phyloP scores from a whole-genome alignment of 2,888 invertebrate genomes.

The Cerastis rubricosa region DNA sequence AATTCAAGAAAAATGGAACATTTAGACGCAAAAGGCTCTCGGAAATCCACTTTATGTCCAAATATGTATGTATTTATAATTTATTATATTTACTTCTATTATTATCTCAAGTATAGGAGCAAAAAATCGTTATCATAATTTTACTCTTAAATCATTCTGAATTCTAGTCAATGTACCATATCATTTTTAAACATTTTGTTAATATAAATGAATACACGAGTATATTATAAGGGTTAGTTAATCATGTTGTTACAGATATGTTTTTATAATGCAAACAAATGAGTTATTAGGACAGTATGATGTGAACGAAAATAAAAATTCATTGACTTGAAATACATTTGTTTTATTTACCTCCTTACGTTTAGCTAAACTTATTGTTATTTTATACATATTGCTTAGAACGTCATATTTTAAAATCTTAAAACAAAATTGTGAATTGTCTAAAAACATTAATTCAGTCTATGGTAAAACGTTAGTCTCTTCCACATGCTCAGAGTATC shows the following conservation, averaged over 20 bases:
- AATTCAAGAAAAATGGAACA: slow-evolving; percentile 14
- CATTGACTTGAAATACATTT: slow-evolving; percentile 81
- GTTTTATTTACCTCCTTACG: slow-evolving; percentile 63
- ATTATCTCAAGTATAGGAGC: slow-evolving; percentile 56
- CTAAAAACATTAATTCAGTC: background rate
- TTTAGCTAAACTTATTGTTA: slow-evolving; percentile 4
- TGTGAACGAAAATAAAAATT: slow-evolving; percentile 89
- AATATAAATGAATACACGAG: slow-evolving; percentile 74
- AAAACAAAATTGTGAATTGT: background rate
- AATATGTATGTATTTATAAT: slow-evolving; percentile 15
- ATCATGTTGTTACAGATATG: slow-evolving; percentile 89
- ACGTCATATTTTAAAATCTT: background rate
- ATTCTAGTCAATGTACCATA: slow-evolving; percentile 89
- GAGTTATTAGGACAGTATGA: slow-evolving; percentile 88
- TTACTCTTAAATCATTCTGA: slow-evolving; percentile 72
- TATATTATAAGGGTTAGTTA: slow-evolving; percentile 84
- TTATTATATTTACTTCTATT: slow-evolving; percentile 12
- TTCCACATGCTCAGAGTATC: background rate
- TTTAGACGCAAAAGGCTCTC: slow-evolving; percentile 9
- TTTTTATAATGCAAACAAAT: slow-evolving; percentile 89
- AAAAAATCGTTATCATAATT: slow-evolving; percentile 63
- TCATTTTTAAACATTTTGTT: slow-evolving; percentile 88
- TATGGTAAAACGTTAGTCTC: background rate
- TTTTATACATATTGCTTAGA: background rate
- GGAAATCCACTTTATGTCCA: slow-evolving; percentile 17